Evolutionary conservation across 2,888 invertebrate species (phyloP).

Genomic region (Agrenia bidenticulata): DNA sequence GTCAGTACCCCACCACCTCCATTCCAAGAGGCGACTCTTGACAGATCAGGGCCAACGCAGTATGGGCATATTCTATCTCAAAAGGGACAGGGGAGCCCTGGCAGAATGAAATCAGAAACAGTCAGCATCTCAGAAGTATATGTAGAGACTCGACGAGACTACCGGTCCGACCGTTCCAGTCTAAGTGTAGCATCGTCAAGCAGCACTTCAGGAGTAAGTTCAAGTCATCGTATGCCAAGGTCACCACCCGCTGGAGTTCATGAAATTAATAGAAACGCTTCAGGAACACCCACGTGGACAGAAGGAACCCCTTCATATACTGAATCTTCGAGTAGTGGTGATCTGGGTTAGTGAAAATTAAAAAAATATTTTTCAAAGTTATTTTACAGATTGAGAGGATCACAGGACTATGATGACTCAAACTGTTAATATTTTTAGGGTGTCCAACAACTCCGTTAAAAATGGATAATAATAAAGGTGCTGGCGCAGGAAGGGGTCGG

Average conservation of each 20-base stretch:
- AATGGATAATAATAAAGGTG: slow-evolving; percentile 11
- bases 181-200: slow-evolving; percentile 67
- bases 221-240: slow-evolving; percentile 40
- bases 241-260: slow-evolving; percentile 38
- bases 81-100: slow-evolving; percentile 30
- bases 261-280: slow-evolving; percentile 66
- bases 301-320: slow-evolving; percentile 98
- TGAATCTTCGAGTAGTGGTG: slow-evolving; percentile 90
- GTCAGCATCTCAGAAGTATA: slow-evolving; percentile 72
- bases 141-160: slow-evolving; percentile 63
- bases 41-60: slow-evolving; percentile 11
- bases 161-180: slow-evolving; percentile 56
- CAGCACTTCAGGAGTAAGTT: slow-evolving; percentile 59
- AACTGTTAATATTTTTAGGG: slow-evolving; percentile 17
- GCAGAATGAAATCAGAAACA: slow-evolving; percentile 32
- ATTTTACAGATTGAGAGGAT: background rate
- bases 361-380: slow-evolving; percentile 1
- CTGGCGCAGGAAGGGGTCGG: slow-evolving; percentile 19
- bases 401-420: background rate
- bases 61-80: background rate
- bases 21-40: slow-evolving; percentile 37
- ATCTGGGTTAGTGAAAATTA: slow-evolving; percentile 67
- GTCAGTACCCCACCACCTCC: slow-evolving; percentile 46
- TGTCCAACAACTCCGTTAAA: slow-evolving; percentile 43
- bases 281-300: slow-evolving; percentile 89